Conservation (phyloP, 2,888 invertebrate genomes). For the Perithous albicinctus region DNA sequence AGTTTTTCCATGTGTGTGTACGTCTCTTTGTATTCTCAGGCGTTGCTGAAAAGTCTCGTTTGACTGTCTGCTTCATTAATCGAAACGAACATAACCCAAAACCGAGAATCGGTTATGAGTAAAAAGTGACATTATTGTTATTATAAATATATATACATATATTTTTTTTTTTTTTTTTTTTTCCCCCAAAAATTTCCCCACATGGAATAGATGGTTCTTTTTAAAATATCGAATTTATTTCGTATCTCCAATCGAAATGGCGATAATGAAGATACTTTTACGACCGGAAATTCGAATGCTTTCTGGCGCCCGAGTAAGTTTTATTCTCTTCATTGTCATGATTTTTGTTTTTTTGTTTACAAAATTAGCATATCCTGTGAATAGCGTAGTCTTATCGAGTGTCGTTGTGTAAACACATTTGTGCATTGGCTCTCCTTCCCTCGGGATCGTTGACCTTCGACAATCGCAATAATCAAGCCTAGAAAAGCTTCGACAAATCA, state of each 20-base stretch:
- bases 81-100: conserved; percentile 54
- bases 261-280: conserved; percentile 79
- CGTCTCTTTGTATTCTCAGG: neutral
- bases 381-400: neutral
- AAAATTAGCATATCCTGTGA: neutral
- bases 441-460: neutral
- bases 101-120: conserved; percentile 38
- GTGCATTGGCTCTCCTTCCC: neutral
- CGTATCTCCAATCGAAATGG: conserved; percentile 72
- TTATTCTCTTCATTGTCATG: conserved; percentile 46
- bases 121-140: conserved; percentile 6
- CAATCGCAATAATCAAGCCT: neutral
- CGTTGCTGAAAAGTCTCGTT: conserved; percentile 27
- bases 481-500: neutral
- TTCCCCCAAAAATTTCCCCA: too few relatives aligned
- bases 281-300: conserved; percentile 77
- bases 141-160: neutral
- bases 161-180: too few relatives aligned
- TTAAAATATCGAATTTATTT: conserved; percentile 1
- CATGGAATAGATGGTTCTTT: conserved; percentile 39
- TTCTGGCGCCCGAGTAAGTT: conserved; percentile 80
- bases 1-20: neutral
- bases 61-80: conserved; percentile 49
- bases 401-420: neutral
- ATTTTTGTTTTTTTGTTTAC: conserved; percentile 41